Evolutionary conservation across 2,888 invertebrate species (phyloP), one percentile per base, ranked within the genome.

Genomic region (Petrolisthes cinctipes): DNA sequence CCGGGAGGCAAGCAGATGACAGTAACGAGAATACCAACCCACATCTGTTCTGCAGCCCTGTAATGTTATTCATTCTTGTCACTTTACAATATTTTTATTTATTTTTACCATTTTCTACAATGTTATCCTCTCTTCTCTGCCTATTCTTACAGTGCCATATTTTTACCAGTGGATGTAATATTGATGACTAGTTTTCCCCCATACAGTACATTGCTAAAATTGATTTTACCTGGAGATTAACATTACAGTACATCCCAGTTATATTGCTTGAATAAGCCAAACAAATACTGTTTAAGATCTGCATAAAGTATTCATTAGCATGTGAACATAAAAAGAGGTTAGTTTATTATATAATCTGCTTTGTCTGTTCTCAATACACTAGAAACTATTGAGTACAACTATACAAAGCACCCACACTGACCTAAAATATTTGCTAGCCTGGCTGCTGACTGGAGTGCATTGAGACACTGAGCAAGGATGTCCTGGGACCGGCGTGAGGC

Each of bases 361-460:
- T 37, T 37, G 37, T 37, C 37, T 37, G 37, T 37, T 37, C 37
- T 37, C 37, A 37, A 37, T 37, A 37, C 37, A 37, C 37, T 37
- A 37, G 37, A 37, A 37, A 37, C 37, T 37, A 37, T 37, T 37
- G 37, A 37, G 37, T 37, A 2, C 37, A 37, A 37, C 37, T 37
- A 2, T 37, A 37, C 37, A 37, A 37, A 37, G 37, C 37, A 37
- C 17, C 11, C 61, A 11, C 56, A 84, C 92, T 91, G 91, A 95
- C 95, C 97, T 89, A 98, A 93, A 4, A 96, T 95, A 92, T 97
- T 98, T 93, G 98, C 97, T 83, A 98, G 94, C 91, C 96, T 95
- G 20, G 98, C 98, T 37, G 98, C 97, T 94, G 95, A 97, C 92
- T 98, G 98, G 53, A 98, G 93, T 20, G 97, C 97, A 92, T 97